Conservation (phyloP, 2,797 vertebrate species). For the Hydrophis major region DNA sequence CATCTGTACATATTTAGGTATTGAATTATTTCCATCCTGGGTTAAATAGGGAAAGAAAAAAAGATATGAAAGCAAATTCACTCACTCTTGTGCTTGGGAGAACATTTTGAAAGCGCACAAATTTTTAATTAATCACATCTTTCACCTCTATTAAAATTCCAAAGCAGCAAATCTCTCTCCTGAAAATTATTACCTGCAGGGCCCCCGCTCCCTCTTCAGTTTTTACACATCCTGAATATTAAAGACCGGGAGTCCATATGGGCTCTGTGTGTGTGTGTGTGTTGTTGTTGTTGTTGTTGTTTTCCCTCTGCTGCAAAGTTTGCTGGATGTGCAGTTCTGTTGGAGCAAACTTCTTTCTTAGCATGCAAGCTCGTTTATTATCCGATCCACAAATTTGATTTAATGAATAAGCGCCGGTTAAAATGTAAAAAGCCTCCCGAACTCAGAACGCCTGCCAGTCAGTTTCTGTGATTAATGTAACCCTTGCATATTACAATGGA, state of each 20-base stretch:
- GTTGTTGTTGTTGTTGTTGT: not conserved
- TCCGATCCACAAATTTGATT: not conserved
- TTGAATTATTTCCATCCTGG: not conserved
- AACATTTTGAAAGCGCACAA: conserved; percentile 13
- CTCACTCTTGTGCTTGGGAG: not conserved
- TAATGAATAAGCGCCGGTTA: conserved; percentile 10
- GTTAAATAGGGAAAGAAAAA: not conserved
- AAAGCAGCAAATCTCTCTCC: conserved; percentile 14
- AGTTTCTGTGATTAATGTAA: not conserved
- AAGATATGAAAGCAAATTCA: too few relatives aligned
- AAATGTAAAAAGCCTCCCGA: not conserved
- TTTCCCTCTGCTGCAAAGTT: not conserved
- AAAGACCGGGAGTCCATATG: not conserved
- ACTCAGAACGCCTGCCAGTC: not conserved
- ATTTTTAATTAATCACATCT: conserved; percentile 28
- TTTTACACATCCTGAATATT: not conserved
- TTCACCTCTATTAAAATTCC: conserved; percentile 9
- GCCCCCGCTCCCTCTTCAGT: not conserved
- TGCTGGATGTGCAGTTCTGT: not conserved
- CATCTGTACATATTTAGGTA: not conserved
- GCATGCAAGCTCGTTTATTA: not conserved
- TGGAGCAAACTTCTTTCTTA: not conserved
- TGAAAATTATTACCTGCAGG: not conserved
- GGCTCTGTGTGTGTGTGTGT: not conserved
- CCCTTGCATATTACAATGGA: not conserved